Conservation (phyloP, 2,888 invertebrate species). For the Suillia variegata region DNA sequence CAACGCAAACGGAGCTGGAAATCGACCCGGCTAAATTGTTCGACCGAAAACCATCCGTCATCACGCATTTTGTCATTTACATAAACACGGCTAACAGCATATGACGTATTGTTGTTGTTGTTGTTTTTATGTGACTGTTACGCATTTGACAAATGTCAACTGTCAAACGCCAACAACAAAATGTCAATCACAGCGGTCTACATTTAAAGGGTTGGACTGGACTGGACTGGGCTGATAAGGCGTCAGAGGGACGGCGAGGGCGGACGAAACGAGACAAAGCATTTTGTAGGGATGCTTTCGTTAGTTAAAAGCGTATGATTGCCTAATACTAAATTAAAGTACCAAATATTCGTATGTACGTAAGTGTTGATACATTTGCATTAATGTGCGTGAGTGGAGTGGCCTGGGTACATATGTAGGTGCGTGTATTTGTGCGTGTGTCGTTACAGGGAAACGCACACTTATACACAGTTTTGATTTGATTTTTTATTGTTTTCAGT, state of each 20-base stretch:
- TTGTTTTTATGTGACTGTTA: too few species aligned
- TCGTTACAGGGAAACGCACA: not conserved
- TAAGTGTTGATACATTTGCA: not conserved
- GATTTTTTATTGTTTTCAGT: too few species aligned
- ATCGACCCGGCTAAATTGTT: too few species aligned
- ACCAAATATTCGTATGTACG: not conserved
- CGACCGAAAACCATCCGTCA: not conserved
- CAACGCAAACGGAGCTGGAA: too few species aligned
- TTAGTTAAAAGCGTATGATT: not conserved
- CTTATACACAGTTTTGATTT: not conserved
- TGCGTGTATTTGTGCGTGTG: not conserved
- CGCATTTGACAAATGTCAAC: constrained; percentile 51
- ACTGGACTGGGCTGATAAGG: too few species aligned
- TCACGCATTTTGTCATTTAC: constrained; percentile 6
- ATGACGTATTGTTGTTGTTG: constrained; percentile 48
- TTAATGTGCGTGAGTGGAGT: not conserved
- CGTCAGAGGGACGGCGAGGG: not conserved
- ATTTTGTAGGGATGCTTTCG: not conserved
- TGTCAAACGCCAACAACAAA: constrained; percentile 48
- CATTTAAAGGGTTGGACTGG: too few species aligned
- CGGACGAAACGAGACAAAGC: not conserved
- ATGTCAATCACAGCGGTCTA: constrained; percentile 27
- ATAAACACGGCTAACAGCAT: not conserved
- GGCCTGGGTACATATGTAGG: not conserved
- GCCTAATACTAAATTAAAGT: not conserved